Conservation (phyloP, 2,113 vertebrate species). For the Sialia sialis region DNA sequence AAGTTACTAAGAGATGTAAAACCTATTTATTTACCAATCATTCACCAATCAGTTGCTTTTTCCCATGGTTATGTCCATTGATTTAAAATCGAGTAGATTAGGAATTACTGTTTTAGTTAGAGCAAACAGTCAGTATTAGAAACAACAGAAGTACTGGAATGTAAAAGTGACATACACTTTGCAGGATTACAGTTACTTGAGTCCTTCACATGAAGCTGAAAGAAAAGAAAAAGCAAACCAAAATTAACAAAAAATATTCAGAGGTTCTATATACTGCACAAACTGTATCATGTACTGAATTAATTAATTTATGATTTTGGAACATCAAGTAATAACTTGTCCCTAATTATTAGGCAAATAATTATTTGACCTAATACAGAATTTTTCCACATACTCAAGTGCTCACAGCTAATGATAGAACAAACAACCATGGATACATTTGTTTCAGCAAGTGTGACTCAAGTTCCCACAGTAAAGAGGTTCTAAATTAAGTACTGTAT, state of each 20-base stretch:
- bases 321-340: not conserved
- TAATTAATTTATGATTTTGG: not conserved
- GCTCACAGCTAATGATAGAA: not conserved
- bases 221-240: not conserved
- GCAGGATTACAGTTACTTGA: not conserved
- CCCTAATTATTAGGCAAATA: not conserved
- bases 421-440: not conserved
- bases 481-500: not conserved
- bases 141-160: slow-evolving; percentile 9
- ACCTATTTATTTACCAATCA: not conserved
- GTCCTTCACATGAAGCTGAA: not conserved
- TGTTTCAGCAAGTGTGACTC: not conserved
- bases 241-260: not conserved
- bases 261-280: not conserved
- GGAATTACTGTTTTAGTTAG: not conserved
- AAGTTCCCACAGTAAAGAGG: not conserved
- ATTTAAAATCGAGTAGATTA: not conserved
- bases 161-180: not conserved
- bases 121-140: not conserved
- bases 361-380: not conserved
- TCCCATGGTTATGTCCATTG: not conserved
- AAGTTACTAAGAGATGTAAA: not conserved
- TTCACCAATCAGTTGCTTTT: not conserved
- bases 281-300: not conserved
- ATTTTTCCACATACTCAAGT: not conserved